These are phyloP conservation scores for Neria commutata DNA, from an alignment of 2,888 invertebrate genomes.

Conservation along the genomic window DNA sequence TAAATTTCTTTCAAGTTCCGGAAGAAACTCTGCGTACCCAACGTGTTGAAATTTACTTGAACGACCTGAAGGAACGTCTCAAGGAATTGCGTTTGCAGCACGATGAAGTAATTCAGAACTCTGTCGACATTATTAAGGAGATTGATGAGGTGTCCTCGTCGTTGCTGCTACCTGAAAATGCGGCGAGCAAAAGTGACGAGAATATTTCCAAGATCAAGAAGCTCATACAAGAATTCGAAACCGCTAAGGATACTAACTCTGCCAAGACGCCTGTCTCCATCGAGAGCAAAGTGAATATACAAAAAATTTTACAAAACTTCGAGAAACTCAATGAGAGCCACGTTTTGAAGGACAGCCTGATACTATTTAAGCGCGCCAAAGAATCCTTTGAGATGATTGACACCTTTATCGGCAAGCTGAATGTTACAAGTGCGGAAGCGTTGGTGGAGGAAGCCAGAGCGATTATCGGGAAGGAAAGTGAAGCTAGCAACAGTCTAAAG, in stretches of 20 bases:
- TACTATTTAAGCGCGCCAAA: conserved; percentile 41
- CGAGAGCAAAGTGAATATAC: conserved; percentile 34
- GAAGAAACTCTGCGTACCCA: conserved; percentile 33
- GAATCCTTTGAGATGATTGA: conserved; percentile 43
- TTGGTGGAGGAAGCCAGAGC: not conserved
- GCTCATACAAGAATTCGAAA: conserved; percentile 45
- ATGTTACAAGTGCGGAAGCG: not conserved
- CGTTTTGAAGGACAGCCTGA: conserved; percentile 40
- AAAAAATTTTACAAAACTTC: conserved; percentile 38
- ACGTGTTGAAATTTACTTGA: conserved; percentile 42
- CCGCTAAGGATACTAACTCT: conserved; percentile 15
- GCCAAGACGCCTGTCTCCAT: not conserved
- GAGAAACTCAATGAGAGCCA: conserved; percentile 42
- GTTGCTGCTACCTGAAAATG: conserved; percentile 18
- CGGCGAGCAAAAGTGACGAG: conserved; percentile 9
- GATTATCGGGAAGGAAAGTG: not conserved
- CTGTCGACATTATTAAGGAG: conserved; percentile 43
- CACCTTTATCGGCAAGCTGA: conserved; percentile 22
- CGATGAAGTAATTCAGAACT: conserved; percentile 38
- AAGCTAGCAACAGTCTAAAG: conserved; percentile 28
- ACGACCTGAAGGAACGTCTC: conserved; percentile 41
- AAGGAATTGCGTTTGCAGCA: conserved; percentile 36
- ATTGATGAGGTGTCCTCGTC: conserved; percentile 42
- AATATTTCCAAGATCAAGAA: conserved; percentile 38
- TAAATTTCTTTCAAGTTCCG: conserved; percentile 21